Evolutionary conservation across 2,113 vertebrate genomes (phyloP), one percentile per base, ranked within the genome.

Genomic region (Nibea coibor): DNA sequence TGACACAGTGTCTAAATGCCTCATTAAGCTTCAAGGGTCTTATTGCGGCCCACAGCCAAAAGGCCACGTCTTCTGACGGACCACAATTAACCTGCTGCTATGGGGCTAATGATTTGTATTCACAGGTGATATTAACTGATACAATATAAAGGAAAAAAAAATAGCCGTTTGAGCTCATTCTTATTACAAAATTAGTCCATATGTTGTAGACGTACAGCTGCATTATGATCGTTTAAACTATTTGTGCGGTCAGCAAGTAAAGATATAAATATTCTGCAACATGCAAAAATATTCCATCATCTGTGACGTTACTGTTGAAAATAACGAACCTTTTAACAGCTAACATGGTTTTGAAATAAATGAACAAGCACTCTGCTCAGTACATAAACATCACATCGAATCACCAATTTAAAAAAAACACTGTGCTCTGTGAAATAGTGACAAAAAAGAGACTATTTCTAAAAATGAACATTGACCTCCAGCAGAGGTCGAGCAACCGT

Each of bases 21-120:
- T 93, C 85, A 92, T 93, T 93, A 92, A 92, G 85, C 72, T 72
- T n/a, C 31, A 45, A 65, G 16, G 54, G 57, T 58, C 75, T 75
- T 73, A 50, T 19, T 80, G 53, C 61, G 72, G 76, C 45, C 66
- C 26, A 1, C 17, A 57, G 82, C 74, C 74, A 81, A 82, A 83
- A 82, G 61, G 64, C 72, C 77, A 72, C 11, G 16, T 70, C 61
- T 80, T 82, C 39, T 31, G 47, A 78, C 20, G 20, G 66, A 62
- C 51, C 75, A 86, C 51, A 68, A 85, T 84, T 83, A 85, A 90
- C 79, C 81, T 75, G 68, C 76, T 77, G 70, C 28, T 65, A 16
- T 65, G 39, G 65, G 59, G 58, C 66, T 45, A 58, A 59, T 19
- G 24, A 42, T 59, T 51, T 1, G 22, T 72, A 35, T 63, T 63